These are phyloP conservation scores for Sylvia atricapilla DNA, from an alignment of 2,113 vertebrate genomes.

Conservation along the genomic window DNA sequence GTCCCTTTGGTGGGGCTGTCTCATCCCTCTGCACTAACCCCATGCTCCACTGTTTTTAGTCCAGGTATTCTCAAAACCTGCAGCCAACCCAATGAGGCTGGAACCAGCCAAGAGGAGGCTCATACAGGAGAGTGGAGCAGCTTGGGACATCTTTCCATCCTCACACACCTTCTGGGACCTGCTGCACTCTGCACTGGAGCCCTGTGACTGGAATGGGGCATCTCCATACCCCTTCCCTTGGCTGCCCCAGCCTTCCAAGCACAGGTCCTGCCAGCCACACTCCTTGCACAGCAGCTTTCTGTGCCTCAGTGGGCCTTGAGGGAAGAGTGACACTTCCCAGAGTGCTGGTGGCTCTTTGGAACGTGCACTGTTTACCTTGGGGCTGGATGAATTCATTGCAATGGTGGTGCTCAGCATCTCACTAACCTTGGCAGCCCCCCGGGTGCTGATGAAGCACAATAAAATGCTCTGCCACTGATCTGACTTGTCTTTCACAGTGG, in stretches of 20 bases:
- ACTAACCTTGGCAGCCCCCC: neutral
- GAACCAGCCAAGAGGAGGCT: neutral
- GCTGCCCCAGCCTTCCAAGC: neutral
- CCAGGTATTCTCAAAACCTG: neutral
- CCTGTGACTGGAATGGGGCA: no score
- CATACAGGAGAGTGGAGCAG: no score
- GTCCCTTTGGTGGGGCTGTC: neutral
- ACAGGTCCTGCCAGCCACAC: neutral
- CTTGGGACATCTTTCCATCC: neutral
- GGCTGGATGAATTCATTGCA: neutral
- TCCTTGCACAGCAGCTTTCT: neutral
- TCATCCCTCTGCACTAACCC: neutral
- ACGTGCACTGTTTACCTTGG: neutral
- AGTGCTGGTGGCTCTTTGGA: neutral
- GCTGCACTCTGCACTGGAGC: neutral
- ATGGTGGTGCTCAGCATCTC: neutral
- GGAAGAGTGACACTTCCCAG: neutral
- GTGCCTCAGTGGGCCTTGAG: neutral
- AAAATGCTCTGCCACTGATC: neutral
- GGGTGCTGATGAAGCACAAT: conserved; percentile 25
- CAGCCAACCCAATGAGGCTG: neutral
- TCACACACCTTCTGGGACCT: neutral
- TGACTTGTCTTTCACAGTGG: conserved; percentile 3
- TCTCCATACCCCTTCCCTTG: neutral
- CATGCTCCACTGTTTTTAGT: neutral